A percentile compares a stretch with the other conserved stretches of the same genome.
Conservation (phyloP, 2,797 vertebrate genomes). For the Myripristis jacobus region DNA sequence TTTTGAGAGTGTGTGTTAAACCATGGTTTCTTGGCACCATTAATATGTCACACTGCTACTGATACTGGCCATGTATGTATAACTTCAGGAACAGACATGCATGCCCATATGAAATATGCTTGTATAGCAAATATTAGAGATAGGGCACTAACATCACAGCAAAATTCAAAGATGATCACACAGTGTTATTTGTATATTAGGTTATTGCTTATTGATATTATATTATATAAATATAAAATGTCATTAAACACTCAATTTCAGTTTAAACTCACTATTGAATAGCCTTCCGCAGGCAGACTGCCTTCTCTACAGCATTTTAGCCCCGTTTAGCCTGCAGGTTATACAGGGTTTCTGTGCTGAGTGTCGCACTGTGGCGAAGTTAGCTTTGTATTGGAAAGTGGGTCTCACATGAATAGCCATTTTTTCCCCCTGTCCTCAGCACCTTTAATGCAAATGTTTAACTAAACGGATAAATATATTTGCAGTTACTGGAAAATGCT, state of each 20-base stretch:
- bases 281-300: conserved; percentile 5
- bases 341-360: background rate
- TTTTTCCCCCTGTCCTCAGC: background rate
- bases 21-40: conserved; percentile 6
- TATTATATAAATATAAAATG: background rate
- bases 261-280: background rate
- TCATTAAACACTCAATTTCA: background rate
- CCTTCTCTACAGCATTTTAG: conserved; percentile 8
- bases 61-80: conserved; percentile 8
- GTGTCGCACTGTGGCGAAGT: conserved; percentile 19
- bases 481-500: background rate
- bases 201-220: no score
- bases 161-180: no score
- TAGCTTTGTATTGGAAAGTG: conserved; percentile 16
- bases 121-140: background rate
- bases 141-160: no score
- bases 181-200: no score
- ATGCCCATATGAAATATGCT: background rate
- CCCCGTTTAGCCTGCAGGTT: conserved; percentile 14
- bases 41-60: background rate
- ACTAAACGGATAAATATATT: no score
- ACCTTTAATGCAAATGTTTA: background rate
- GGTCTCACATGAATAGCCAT: background rate
- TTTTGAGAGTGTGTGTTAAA: conserved; percentile 5
- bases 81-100: conserved; percentile 15